These are phyloP conservation scores for Toxotes lorentzi DNA, from an alignment of 2,797 vertebrate species.

Conservation along the genomic window DNA sequence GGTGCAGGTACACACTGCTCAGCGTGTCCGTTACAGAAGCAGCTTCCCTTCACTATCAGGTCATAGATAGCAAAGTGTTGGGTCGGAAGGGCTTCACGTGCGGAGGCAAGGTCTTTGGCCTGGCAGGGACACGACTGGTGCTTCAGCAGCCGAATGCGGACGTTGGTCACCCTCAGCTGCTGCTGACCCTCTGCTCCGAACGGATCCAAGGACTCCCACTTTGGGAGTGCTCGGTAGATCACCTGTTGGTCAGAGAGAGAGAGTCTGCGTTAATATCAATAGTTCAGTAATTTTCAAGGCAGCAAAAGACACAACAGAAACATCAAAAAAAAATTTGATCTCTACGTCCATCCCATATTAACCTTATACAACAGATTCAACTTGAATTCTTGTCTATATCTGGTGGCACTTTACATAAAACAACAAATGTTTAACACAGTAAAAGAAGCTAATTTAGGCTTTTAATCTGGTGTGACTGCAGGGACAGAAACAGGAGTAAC, in stretches of 20 bases:
- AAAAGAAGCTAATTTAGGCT: no score
- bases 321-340: no score
- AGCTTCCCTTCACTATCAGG: constrained; percentile 97
- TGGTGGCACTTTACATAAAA: no score
- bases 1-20: constrained; percentile 90
- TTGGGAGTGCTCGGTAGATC: constrained; percentile 93
- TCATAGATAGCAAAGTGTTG: constrained; percentile 94
- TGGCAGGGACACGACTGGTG: constrained; percentile 91
- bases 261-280: background rate
- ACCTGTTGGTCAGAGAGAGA: constrained; percentile 83
- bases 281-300: background rate
- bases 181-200: constrained; percentile 89
- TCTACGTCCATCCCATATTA: no score
- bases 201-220: constrained; percentile 89
- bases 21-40: constrained; percentile 96
- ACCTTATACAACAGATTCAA: no score
- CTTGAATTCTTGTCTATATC: no score
- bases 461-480: no score
- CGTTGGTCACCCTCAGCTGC: constrained; percentile 93
- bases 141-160: constrained; percentile 90
- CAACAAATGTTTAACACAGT: background rate
- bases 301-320: background rate
- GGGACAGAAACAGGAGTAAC: background rate
- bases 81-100: constrained; percentile 50
- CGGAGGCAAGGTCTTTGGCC: constrained; percentile 61